phyloP scores from a whole-genome alignment of 2,888 invertebrate species.

The Barypeithes pellucidus region DNA sequence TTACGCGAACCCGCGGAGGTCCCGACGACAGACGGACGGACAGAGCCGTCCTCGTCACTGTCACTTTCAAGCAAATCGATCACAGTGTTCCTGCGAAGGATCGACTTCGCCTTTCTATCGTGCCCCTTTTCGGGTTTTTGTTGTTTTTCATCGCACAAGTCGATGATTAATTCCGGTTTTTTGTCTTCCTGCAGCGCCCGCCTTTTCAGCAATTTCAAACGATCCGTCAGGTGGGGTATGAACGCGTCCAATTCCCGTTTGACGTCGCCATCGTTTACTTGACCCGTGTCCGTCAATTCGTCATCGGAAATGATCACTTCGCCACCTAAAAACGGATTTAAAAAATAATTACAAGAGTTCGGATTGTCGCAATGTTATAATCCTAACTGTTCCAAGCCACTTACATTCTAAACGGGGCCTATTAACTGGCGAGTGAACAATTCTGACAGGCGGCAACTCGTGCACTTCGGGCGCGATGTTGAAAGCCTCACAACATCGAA shows the following conservation, averaged over 20 bases:
- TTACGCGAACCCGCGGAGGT: neutral
- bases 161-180: neutral
- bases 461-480: neutral
- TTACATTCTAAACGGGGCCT: neutral
- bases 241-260: neutral
- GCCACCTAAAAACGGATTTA: conserved; percentile 1
- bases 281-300: conserved; percentile 10
- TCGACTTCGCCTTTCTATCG: neutral
- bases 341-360: too few relatives aligned
- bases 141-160: neutral
- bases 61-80: conserved; percentile 2
- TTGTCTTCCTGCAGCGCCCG: neutral
- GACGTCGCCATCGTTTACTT: neutral
- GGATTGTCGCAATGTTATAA: too few relatives aligned
- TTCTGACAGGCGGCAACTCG: neutral
- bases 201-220: neutral
- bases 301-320: conserved; percentile 1
- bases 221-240: neutral
- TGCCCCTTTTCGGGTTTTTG: neutral
- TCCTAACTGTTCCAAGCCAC: too few relatives aligned
- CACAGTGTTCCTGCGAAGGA: neutral
- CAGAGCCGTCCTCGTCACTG: neutral
- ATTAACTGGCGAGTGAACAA: neutral
- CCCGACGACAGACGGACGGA: too few relatives aligned
- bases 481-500: neutral